Evolutionary conservation across 2,888 invertebrate species (phyloP).

Genomic region (Aleiodes testaceus): DNA sequence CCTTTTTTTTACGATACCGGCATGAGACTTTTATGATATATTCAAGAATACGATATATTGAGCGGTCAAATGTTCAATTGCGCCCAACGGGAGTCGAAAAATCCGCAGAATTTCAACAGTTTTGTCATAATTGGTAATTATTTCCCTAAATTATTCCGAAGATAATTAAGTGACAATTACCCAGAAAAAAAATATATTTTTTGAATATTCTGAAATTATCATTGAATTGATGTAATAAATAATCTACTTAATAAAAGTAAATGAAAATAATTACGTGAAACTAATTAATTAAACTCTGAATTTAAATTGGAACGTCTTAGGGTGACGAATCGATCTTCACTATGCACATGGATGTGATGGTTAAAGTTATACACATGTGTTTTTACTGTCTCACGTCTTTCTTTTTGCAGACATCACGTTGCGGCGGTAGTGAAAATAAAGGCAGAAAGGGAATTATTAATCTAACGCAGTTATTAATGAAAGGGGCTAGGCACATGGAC

Average conservation of each 20-base stretch:
- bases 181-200: too few species aligned
- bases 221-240: too few species aligned
- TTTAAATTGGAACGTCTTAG: constrained; percentile 67
- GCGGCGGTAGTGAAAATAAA: constrained; percentile 26
- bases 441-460: constrained; percentile 41
- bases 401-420: constrained; percentile 16
- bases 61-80: constrained; percentile 54
- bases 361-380: constrained; percentile 44
- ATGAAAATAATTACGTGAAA: background rate
- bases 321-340: constrained; percentile 63
- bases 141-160: constrained; percentile 14
- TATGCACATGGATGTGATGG: constrained; percentile 28
- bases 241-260: background rate
- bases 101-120: background rate
- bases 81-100: constrained; percentile 27
- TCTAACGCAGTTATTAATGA: constrained; percentile 39
- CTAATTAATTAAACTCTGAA: constrained; percentile 58
- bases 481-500: constrained; percentile 35
- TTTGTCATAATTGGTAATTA: background rate
- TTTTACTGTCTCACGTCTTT: background rate
- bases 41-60: constrained; percentile 54
- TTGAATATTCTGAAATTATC: too few species aligned
- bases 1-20: constrained; percentile 24
- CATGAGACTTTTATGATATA: constrained; percentile 56
- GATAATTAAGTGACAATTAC: background rate